Conservation (phyloP, 1,140 invertebrate species). For the Drosophila santomea region DNA sequence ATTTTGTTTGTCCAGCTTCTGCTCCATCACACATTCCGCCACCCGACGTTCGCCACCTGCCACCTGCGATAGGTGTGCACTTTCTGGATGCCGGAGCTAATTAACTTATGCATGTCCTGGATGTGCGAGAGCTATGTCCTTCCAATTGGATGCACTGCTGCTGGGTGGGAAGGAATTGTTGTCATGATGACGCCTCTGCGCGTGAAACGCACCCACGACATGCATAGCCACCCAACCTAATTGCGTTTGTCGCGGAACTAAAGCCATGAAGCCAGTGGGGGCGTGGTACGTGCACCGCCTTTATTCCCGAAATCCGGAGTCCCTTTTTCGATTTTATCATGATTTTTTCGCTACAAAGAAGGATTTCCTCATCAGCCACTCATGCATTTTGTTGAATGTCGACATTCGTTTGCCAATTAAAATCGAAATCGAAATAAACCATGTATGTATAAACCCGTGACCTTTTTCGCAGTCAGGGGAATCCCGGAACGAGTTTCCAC, state of each 20-base stretch:
- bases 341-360: too few relatives aligned
- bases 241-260: constrained; percentile 8
- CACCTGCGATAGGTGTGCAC: background rate
- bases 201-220: background rate
- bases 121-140: background rate
- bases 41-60: background rate
- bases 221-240: background rate
- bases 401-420: too few relatives aligned
- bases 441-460: background rate
- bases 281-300: background rate
- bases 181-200: constrained; percentile 2
- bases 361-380: too few relatives aligned
- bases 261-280: background rate
- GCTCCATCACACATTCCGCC: background rate
- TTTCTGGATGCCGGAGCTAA: constrained; percentile 3
- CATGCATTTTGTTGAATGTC: background rate
- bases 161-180: background rate
- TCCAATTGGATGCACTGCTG: background rate
- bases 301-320: background rate
- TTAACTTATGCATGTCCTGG: constrained; percentile 17
- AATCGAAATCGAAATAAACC: too few relatives aligned
- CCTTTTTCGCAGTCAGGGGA: background rate
- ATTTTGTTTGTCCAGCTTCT: constrained; percentile 3
- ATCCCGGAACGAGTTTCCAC: background rate
- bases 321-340: background rate